Evolutionary conservation across 2,888 invertebrate species (phyloP), one percentile per base, ranked within the genome.

Genomic region (Heteropelma amictum): DNA sequence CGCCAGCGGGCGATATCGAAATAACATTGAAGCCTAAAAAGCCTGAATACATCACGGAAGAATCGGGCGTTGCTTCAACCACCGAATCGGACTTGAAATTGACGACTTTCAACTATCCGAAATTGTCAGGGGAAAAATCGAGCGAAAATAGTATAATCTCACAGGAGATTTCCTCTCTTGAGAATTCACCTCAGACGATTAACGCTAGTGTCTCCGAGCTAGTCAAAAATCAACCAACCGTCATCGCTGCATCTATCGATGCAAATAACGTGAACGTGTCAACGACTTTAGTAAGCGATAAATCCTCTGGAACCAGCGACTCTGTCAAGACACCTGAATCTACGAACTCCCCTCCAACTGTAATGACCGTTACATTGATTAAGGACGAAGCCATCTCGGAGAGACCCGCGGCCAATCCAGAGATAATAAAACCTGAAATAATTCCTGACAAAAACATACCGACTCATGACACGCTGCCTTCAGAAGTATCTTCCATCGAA

Each of bases 401-500:
- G 8, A 51, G 63, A 63, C 65, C 60, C 28, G 60, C n/a, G 19
- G 64, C 40, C 56, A 58, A 35, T 23, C n/a, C 33, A 17, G 72
- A 77, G 61, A 40, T 71, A 19, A 51, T 74, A 19, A 72, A 68
- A 45, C 78, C 79, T n/a, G 76, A 79, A 35, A 72, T 78, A 10
- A 69, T 72, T 23, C 79, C 79, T 5, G 61, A 73, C 21, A 70
- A 71, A 19, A 72, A 69, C 12, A 49, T 42, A 12, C 61, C 42
- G 30, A 14, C 40, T 56, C 68, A 77, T 10, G 63, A 56, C 21
- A 12, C 73, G n/a, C 67, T 73, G 10, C 47, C 58, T 0, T 67
- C 80, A 1, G 79, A 78, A 33, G 63, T 58, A 28, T 71, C 72
- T 8, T 69, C 77, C 51, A 71, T 80, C 26, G 75, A 80, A 60